Conservation (phyloP, 2,113 vertebrate genomes). For the Mixornis gularis region DNA sequence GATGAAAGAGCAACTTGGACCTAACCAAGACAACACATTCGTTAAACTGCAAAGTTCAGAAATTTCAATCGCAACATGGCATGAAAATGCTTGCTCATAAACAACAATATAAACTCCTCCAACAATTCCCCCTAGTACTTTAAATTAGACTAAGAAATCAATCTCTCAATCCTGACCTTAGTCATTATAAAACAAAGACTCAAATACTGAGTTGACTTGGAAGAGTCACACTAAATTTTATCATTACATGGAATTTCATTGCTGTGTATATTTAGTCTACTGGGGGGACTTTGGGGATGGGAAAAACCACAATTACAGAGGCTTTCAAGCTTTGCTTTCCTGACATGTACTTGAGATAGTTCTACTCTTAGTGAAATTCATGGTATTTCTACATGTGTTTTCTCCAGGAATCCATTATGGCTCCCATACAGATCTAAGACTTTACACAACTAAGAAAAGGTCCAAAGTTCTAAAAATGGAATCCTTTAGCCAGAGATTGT, state of each 20-base stretch:
- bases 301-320: neutral
- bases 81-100: neutral
- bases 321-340: neutral
- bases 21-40: slow-evolving; percentile 50
- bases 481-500: neutral
- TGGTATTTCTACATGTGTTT: neutral
- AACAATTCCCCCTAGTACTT: neutral
- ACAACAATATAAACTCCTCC: neutral
- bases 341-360: neutral
- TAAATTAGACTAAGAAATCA: neutral
- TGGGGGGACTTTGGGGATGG: neutral
- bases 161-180: neutral
- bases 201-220: neutral
- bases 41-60: slow-evolving; percentile 2
- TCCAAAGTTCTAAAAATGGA: neutral
- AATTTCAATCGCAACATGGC: neutral
- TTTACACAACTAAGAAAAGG: neutral
- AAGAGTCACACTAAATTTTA: neutral
- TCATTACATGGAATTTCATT: neutral
- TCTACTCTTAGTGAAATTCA: neutral
- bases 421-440: neutral
- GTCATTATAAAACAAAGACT: neutral
- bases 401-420: neutral
- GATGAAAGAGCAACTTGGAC: slow-evolving; percentile 52
- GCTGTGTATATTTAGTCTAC: neutral